A percentile compares a stretch with the other conserved stretches of the same genome.
These are phyloP conservation scores for Bujurquina vittata DNA, from an alignment of 2,113 vertebrate species.

Conservation along the genomic window DNA sequence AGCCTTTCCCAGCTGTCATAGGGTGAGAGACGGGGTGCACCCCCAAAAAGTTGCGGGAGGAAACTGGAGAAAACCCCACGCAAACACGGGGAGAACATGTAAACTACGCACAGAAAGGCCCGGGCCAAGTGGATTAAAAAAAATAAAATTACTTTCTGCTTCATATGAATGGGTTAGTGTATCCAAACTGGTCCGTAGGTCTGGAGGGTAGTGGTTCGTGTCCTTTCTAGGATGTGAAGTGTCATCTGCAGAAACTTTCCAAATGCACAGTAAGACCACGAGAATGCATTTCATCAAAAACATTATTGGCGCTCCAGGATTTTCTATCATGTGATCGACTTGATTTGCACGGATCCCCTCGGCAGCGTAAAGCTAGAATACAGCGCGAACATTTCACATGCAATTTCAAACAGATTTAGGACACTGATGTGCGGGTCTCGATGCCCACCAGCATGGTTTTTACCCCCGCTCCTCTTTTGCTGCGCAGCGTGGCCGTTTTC, in stretches of 20 bases:
- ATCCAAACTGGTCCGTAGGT: neutral
- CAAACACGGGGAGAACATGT: too few species aligned
- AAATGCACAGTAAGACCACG: neutral
- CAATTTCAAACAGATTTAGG: neutral
- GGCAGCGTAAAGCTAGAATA: neutral
- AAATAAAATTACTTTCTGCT: too few species aligned
- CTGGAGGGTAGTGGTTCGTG: neutral
- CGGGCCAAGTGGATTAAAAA: too few species aligned
- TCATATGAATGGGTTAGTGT: too few species aligned
- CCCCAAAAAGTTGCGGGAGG: too few species aligned
- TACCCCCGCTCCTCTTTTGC: neutral
- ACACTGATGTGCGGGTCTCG: neutral
- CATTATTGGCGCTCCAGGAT: neutral
- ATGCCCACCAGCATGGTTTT: neutral
- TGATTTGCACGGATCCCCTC: neutral
- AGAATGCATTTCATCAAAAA: neutral
- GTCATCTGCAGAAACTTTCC: neutral
- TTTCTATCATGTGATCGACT: neutral
- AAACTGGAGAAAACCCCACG: too few species aligned
- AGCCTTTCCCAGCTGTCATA: too few species aligned
- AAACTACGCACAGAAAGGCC: too few species aligned
- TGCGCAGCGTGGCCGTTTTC: slow-evolving; percentile 55
- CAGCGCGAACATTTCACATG: neutral
- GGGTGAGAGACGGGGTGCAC: too few species aligned
- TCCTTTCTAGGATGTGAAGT: neutral